These are phyloP conservation scores for Paralichthys olivaceus DNA, from an alignment of 2,113 vertebrate species.

Conservation along the genomic window DNA sequence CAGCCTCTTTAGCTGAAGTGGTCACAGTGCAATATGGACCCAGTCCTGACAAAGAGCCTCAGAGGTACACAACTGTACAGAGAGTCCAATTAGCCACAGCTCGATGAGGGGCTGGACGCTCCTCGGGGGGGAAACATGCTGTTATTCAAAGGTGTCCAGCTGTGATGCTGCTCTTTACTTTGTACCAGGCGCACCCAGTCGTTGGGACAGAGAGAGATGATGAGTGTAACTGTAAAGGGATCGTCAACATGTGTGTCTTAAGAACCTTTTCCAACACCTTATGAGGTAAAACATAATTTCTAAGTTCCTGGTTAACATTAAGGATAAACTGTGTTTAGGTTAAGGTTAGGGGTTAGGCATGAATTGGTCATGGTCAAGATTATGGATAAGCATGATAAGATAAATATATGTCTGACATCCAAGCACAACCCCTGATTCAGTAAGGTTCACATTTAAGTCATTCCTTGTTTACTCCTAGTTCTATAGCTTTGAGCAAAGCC, in stretches of 20 bases:
- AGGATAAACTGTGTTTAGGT: too few species aligned
- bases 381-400: too few species aligned
- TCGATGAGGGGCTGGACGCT: constrained; percentile 40
- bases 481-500: too few species aligned
- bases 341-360: too few species aligned
- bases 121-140: constrained; percentile 25
- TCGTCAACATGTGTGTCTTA: constrained; percentile 2
- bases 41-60: constrained; percentile 33
- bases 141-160: constrained; percentile 39
- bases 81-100: constrained; percentile 52
- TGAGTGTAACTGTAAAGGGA: constrained; percentile 45
- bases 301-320: too few species aligned
- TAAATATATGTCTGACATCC: too few species aligned
- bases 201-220: constrained; percentile 51
- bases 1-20: constrained; percentile 21
- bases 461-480: too few species aligned
- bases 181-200: constrained; percentile 28
- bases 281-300: too few species aligned
- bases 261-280: not conserved
- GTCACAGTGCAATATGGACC: constrained; percentile 23
- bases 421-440: too few species aligned
- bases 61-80: constrained; percentile 16
- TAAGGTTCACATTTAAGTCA: too few species aligned
- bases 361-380: too few species aligned
- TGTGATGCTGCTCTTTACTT: constrained; percentile 16